Percentiles rank a stretch among this genome's conserved stretches.
These are phyloP conservation scores for Antheraea yamamai DNA, from an alignment of 2,888 invertebrate genomes.

Conservation along the genomic window DNA sequence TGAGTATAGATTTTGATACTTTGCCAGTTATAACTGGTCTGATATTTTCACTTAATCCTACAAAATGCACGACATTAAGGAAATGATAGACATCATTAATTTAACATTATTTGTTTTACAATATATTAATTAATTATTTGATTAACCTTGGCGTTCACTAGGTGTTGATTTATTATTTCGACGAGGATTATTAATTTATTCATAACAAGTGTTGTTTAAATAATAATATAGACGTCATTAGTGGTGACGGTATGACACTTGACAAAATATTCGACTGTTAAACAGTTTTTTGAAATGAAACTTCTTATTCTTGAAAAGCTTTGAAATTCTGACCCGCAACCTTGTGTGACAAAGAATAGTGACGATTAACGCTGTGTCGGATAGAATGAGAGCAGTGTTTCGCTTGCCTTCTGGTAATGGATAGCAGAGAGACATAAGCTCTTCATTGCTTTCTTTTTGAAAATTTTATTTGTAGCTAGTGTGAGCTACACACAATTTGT, in stretches of 20 bases:
- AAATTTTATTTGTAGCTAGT: no score
- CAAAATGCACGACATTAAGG: slow-evolving; percentile 6
- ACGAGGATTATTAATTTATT: slow-evolving; percentile 15
- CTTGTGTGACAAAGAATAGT: no score
- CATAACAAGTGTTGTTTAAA: neutral
- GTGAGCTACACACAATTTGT: no score
- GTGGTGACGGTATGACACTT: slow-evolving; percentile 9
- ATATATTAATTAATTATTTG: slow-evolving; percentile 46
- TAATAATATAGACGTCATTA: slow-evolving; percentile 16
- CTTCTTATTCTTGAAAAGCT: no score
- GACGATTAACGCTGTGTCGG: no score
- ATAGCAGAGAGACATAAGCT: no score
- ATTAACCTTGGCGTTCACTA: slow-evolving; percentile 40
- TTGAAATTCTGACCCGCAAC: no score
- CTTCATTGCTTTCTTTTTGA: no score
- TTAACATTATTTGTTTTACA: slow-evolving; percentile 45
- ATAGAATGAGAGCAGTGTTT: no score
- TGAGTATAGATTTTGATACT: neutral
- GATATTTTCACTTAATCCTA: neutral
- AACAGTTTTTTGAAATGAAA: no score
- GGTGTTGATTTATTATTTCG: slow-evolving; percentile 15
- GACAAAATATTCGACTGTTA: slow-evolving; percentile 6
- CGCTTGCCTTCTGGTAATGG: no score
- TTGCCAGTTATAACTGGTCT: neutral
- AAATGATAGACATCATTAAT: slow-evolving; percentile 33